Base-by-base conservation (phyloP, 35 echinoderm and acorn worm species). In the Apostichopus parvimensis region DNA sequence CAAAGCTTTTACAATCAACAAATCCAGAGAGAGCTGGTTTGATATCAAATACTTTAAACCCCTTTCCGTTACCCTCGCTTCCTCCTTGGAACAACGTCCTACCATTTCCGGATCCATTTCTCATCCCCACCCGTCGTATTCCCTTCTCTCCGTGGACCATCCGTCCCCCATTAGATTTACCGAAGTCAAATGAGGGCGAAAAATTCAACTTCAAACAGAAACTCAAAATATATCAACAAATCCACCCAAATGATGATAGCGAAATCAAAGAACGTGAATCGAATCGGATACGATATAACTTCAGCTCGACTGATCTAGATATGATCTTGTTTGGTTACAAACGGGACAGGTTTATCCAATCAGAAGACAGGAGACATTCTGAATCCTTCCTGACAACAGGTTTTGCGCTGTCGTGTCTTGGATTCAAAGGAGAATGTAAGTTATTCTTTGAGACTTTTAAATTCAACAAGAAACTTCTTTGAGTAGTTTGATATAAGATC, bases 341-440 rank as follows among this genome's bases (percentile, higher is more conserved):
- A 84, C 15, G 17, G 14, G 57, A 25, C 56, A 54, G 58, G 22
- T 6, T 84, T n/a, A 18, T 12, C 81, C 18, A 25, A 23, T 14
- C 81, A 59, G 22, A 84, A 75, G 71, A 22, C 15, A n/a, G 55
- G 81, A 84, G 23, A 17, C 17, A 52, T 54, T 26, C 57, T 84
- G 81, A 59, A 84, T 9, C n/a, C 53, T 54, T 21, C 8, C 81
- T 22, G 17, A 20, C 56, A 8, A 23, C 54, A 18, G 81, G 54
- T n/a, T 84, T 84, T 23, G 81, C 81, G 7, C 81, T 84, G 0
- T 84, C 81, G 13, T 84, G 54, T 59, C 81, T 84, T 60, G 54
- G 53, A 58, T 84, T 84, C 9, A 59, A 59, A 84, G 81, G 57
- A 84, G 53, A 84, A 59, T 10, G 81, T 84, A 54, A 84, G 81